phyloP scores from a whole-genome alignment of 2,113 vertebrate species.

The Donacobius atricapilla region DNA sequence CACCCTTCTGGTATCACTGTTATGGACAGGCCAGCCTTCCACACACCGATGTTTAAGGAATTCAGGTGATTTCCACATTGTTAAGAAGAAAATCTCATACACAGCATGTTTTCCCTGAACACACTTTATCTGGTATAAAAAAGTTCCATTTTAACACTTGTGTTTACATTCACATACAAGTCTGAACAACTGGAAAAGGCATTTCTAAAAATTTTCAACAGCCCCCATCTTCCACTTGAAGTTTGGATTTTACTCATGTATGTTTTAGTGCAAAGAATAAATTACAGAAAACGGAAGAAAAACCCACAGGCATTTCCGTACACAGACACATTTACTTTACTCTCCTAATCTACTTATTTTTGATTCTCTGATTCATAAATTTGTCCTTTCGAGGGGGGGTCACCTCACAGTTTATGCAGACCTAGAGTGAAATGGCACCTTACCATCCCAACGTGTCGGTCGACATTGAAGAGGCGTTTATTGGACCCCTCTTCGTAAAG shows the following conservation, averaged over 20 bases:
- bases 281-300: not conserved
- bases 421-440: not conserved
- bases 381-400: not conserved
- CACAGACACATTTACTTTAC: not conserved
- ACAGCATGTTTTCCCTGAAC: not conserved
- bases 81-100: not conserved
- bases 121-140: not conserved
- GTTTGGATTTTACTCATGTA: not conserved
- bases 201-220: not conserved
- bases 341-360: not conserved
- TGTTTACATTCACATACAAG: not conserved
- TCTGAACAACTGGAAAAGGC: not conserved
- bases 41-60: not conserved
- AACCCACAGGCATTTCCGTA: not conserved
- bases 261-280: not conserved
- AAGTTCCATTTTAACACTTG: not conserved
- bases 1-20: not conserved
- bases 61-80: not conserved
- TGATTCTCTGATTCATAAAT: not conserved
- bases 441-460: constrained; percentile 97
- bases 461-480: constrained; percentile 97
- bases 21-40: not conserved
- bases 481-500: constrained; percentile 98
- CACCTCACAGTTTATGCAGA: not conserved
- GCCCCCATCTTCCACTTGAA: not conserved